Base-by-base conservation (phyloP, 2,797 vertebrate genomes). In the Phylloscopus collybita region DNA sequence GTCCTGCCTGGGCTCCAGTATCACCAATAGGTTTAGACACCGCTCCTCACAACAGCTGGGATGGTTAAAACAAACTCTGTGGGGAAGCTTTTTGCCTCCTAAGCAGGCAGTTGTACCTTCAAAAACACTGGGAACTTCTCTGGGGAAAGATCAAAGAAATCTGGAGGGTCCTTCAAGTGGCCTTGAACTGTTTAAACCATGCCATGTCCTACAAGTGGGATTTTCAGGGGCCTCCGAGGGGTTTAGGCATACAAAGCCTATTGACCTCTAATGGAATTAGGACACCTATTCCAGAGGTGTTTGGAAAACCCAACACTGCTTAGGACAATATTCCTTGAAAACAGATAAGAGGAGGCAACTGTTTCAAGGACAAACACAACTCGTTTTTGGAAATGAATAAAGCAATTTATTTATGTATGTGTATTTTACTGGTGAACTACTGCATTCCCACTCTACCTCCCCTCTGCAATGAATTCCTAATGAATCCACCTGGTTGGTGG, bases 101-200 rank as follows among this genome's bases (percentile, higher is more conserved):
- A 26, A 92, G 53, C 56, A 71, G 34, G 64, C 53, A 83, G 75
- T 13, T 61, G 65, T 1, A 64, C 66, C 80, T 93, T 76, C 44
- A 56, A 76, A 79, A 86, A 25, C 51, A 53, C 56, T 9, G 15
- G 27, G 12, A 76, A 59, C 8, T 26, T 76, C 56, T 56, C 13
- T 19, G 17, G 73, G 66, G 44, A 88, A 17, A 80, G 76, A 90
- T 89, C 70, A 96, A 60, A 94, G 74, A 80, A 44, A 73, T 67
- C 62, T 95, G 82, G 73, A 96, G 90, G 54, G 86, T 64, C 50
- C 85, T 86, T 91, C 76, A 92, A 95, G 90, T 84, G 73, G 82
- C 76, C 73, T 81, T 81, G 80, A 86, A 53, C 66, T 30, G 44
- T 86, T 93, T 59, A 83, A 78, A 69, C 13, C 34, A 34, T 79